Percentiles rank a stretch among this genome's conserved stretches.
Evolutionary conservation across 2,113 vertebrate species (phyloP).

Genomic region (Lamprotornis superbus): DNA sequence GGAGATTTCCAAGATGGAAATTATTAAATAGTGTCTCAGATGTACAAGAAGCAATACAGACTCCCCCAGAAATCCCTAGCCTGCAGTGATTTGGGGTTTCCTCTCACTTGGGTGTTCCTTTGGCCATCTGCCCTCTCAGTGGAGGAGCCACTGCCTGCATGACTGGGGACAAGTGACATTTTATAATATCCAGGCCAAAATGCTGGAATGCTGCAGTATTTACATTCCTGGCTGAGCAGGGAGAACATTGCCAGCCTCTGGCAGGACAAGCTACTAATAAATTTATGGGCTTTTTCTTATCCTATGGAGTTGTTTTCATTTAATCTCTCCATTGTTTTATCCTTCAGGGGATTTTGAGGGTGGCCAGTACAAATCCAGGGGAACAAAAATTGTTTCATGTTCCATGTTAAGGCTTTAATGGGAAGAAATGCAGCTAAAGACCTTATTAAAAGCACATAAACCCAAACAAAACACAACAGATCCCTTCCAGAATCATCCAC

Average conservation of each 20-base stretch:
- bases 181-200: not conserved
- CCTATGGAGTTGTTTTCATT: not conserved
- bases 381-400: not conserved
- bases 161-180: not conserved
- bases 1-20: not conserved
- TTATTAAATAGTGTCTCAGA: not conserved
- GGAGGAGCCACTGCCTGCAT: not conserved
- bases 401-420: not conserved
- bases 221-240: not conserved
- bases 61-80: rapidly evolving
- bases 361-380: not conserved
- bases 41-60: not conserved
- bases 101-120: not conserved
- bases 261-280: not conserved
- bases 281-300: not conserved
- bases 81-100: not conserved
- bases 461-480: not conserved
- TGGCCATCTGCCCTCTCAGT: not conserved
- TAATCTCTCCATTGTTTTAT: not conserved
- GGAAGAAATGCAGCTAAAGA: not conserved
- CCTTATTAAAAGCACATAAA: not conserved
- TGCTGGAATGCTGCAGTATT: not conserved
- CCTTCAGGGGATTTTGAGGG: not conserved
- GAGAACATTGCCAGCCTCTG: not conserved
- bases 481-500: not conserved